phyloP scores from a whole-genome alignment of 2,113 vertebrate species.

The Burhinus oedicnemus region DNA sequence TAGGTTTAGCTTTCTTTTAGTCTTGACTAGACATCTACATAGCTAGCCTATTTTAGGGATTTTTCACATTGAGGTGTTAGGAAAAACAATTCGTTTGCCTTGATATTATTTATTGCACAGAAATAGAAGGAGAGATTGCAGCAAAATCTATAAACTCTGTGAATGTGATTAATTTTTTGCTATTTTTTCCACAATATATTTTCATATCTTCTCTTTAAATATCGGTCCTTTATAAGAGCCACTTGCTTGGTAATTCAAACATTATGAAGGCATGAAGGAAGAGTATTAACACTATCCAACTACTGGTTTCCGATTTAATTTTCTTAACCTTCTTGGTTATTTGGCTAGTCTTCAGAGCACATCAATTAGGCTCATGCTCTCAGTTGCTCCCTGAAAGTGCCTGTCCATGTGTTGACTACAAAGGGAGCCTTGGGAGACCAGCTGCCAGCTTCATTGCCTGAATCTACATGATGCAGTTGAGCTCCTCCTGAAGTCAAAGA shows the following conservation, averaged over 20 bases:
- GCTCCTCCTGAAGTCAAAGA: neutral
- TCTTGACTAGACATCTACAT: neutral
- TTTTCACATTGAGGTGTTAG: neutral
- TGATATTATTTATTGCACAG: neutral
- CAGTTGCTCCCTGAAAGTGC: neutral
- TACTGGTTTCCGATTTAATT: neutral
- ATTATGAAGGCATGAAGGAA: neutral
- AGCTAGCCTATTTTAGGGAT: neutral
- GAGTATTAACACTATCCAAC: neutral
- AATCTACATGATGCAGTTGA: neutral
- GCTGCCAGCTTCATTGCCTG: neutral
- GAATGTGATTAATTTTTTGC: neutral
- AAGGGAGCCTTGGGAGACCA: neutral
- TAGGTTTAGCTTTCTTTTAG: neutral
- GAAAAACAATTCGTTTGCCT: neutral
- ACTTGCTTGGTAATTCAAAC: neutral
- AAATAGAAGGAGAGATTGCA: neutral
- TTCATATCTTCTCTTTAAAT: neutral
- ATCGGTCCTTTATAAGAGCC: neutral
- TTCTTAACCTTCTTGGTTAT: neutral
- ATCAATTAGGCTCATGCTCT: neutral
- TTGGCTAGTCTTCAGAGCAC: neutral
- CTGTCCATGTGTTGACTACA: neutral
- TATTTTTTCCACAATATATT: neutral
- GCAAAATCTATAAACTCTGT: neutral